Percentiles rank a stretch among this genome's conserved stretches.
Evolutionary conservation across 2,113 vertebrate species (phyloP).

Genomic region (Columba livia): DNA sequence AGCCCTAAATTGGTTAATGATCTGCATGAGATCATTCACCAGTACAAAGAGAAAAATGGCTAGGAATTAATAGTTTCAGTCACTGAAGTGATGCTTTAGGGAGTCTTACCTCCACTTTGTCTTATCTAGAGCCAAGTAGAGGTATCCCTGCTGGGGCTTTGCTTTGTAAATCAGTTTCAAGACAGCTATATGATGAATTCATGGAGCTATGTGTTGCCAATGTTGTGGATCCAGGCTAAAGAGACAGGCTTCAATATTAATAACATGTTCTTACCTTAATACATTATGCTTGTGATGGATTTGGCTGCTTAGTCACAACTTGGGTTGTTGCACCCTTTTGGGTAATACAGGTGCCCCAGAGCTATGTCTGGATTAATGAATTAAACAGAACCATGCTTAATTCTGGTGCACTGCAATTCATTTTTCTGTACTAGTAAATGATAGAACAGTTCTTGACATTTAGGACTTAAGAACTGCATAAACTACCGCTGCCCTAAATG

Average conservation of each 20-base stretch:
- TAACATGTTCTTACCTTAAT: background rate
- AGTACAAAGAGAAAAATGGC: background rate
- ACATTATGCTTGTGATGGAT: background rate
- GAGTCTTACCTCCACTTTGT: background rate
- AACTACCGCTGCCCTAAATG: background rate
- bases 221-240: background rate
- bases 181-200: background rate
- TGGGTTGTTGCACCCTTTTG: background rate
- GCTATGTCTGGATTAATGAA: background rate
- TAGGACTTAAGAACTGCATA: background rate
- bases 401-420: background rate
- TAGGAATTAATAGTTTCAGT: background rate
- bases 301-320: background rate
- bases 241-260: background rate
- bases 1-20: background rate
- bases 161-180: background rate
- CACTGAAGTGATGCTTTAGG: background rate
- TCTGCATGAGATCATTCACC: background rate
- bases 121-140: background rate
- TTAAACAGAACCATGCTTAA: background rate
- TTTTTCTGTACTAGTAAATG: background rate
- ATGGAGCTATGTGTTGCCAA: background rate
- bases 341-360: background rate
- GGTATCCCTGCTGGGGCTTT: background rate
- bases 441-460: background rate